Evolutionary conservation across 2,888 invertebrate species (phyloP), one percentile per base, ranked within the genome.

Genomic region (Cheilosia pagana): DNA sequence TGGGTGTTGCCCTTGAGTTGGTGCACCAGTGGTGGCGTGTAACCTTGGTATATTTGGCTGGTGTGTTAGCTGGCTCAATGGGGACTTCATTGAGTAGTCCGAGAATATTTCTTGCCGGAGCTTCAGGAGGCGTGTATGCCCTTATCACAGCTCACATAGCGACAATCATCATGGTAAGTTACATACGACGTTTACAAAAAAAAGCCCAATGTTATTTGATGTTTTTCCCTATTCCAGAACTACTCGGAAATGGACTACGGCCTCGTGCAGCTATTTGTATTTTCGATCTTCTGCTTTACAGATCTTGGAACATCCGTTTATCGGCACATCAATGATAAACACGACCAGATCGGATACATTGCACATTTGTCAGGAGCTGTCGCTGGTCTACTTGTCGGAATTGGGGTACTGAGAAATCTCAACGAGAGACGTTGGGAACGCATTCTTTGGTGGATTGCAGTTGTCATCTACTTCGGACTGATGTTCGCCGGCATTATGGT

Each of bases 241-340:
- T 99, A 98, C 97, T 93, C 94, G 16, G 98, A 99, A 92, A 99
- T 99, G 99, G 97, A 98, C 89, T 98, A 96, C 90, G 97, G 98
- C 1, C 94, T 96, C 87, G 93, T 97, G 8, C 97, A 99, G 89
- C 93, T 99, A 25, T 90, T 96, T 7, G 94, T 98, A 21, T 96
- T 99, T 90, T 88, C 97, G 0, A 91, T 97, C 7, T 94, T 99
- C 87, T 96, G 96, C 4, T 94, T 93, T 0, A 95, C 96, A 48
- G 99, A 99, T 92, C 93, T 98, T 60, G 97, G 97, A 23, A 95
- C 97, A 12, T 98, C 99, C 0, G 94, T 99, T 39, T 98, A 98
- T 92, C 96, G 96, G 16, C 98, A 98, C 91, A 93, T 95, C 79
- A 93, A 94, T 19, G 93, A 95, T 62, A 92, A 94, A 1, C 93